phyloP scores from a whole-genome alignment of 2,888 invertebrate species.

The Myopa testacea region DNA sequence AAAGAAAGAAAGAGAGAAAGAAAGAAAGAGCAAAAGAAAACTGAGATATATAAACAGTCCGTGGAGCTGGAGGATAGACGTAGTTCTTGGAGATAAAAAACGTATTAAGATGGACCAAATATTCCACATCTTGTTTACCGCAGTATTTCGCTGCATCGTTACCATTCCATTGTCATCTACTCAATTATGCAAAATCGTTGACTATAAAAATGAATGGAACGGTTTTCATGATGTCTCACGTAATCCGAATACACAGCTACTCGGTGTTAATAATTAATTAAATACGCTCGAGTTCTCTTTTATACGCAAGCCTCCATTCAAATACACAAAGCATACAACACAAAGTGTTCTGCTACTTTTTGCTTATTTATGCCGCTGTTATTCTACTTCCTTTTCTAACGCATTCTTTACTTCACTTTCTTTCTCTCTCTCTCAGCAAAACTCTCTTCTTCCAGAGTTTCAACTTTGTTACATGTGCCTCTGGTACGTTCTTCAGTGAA shows the following conservation, averaged over 20 bases:
- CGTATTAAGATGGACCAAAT: background rate
- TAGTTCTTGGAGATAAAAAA: too few relatives aligned
- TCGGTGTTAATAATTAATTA: conserved; percentile 45
- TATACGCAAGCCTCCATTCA: background rate
- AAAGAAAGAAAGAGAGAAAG: background rate
- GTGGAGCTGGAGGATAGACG: too few relatives aligned
- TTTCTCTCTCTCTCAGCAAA: conserved; percentile 30
- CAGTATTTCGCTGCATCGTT: conserved; percentile 15
- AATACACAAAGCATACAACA: conserved; percentile 1
- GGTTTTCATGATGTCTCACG: conserved; percentile 29
- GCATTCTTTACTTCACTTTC: conserved; percentile 1
- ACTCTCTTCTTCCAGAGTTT: background rate
- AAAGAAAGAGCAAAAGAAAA: too few relatives aligned
- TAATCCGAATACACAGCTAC: conserved; percentile 32
- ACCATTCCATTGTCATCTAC: conserved; percentile 58
- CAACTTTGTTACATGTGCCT: background rate
- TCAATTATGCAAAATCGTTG: conserved; percentile 63
- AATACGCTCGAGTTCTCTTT: conserved; percentile 9
- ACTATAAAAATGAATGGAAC: conserved; percentile 30
- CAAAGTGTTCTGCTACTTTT: background rate
- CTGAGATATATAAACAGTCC: too few relatives aligned
- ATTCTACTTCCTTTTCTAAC: background rate
- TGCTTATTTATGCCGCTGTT: background rate
- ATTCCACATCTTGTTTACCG: background rate
- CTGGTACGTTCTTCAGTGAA: conserved; percentile 3